Percentiles rank a stretch among this genome's conserved stretches.
Evolutionary conservation across 2,888 invertebrate species (phyloP).

Genomic region (Achlya flavicornis): DNA sequence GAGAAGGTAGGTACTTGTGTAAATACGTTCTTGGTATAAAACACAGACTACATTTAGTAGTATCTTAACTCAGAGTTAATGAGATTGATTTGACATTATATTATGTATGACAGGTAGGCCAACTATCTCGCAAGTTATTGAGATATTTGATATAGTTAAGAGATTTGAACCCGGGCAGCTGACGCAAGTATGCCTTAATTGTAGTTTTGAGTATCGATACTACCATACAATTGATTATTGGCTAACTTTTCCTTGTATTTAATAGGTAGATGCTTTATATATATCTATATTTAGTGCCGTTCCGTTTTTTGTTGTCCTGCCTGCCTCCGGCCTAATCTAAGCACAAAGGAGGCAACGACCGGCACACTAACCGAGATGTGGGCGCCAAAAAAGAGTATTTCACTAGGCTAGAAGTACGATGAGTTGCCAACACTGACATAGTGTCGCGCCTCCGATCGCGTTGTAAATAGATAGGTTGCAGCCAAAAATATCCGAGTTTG

Average conservation of each 20-base stretch:
- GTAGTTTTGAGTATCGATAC: neutral
- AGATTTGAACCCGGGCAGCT: too few species aligned
- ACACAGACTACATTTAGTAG: neutral
- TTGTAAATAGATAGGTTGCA: slow-evolving; percentile 20
- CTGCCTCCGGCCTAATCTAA: too few species aligned
- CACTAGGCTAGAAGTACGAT: slow-evolving; percentile 24
- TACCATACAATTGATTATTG: neutral
- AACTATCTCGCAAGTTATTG: too few species aligned
- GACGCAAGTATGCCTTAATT: too few species aligned
- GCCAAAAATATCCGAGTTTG: slow-evolving; percentile 30
- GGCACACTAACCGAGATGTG: slow-evolving; percentile 66
- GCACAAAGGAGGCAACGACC: slow-evolving; percentile 61
- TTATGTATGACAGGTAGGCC: too few species aligned
- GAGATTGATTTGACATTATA: too few species aligned
- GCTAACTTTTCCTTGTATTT: neutral
- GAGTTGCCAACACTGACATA: slow-evolving; percentile 43
- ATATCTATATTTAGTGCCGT: slow-evolving; percentile 6
- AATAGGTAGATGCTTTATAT: neutral
- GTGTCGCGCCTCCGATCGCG: slow-evolving; percentile 21
- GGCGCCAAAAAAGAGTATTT: slow-evolving; percentile 46
- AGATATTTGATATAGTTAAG: too few species aligned
- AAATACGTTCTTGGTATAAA: neutral
- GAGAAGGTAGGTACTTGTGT: neutral
- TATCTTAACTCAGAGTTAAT: too few species aligned
- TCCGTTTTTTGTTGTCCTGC: slow-evolving; percentile 19